Percentiles rank a stretch among this genome's conserved stretches.
These are phyloP conservation scores for Odocoileus hemionus DNA, from an alignment of 2,113 vertebrate genomes.

Conservation along the genomic window DNA sequence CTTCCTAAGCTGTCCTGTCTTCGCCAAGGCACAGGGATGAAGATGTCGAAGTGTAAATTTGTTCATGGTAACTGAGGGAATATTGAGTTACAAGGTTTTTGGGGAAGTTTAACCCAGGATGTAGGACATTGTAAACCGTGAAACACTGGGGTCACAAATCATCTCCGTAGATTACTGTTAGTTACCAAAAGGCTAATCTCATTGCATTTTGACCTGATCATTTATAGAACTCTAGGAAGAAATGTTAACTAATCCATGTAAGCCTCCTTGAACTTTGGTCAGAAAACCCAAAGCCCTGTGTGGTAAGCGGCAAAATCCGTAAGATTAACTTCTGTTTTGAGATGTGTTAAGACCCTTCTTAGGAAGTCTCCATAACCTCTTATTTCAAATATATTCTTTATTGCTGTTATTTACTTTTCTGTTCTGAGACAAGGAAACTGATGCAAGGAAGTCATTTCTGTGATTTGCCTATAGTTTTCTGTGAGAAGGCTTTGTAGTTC, in stretches of 20 bases:
- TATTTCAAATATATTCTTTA: neutral
- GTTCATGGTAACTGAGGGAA: neutral
- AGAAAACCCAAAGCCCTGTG: neutral
- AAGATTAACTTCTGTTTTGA: neutral
- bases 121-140: neutral
- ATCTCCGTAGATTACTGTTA: neutral
- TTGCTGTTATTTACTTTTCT: neutral
- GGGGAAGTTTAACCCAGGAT: neutral
- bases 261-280: neutral
- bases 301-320: neutral
- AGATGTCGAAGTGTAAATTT: neutral
- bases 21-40: neutral
- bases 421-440: neutral
- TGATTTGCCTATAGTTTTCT: neutral
- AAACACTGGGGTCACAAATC: neutral
- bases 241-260: neutral
- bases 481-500: neutral
- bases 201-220: neutral
- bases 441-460: neutral
- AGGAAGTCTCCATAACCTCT: neutral
- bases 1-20: neutral
- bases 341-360: neutral
- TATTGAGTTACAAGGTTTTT: neutral
- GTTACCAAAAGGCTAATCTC: neutral
- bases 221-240: neutral